Base-by-base conservation (phyloP, 2,888 invertebrate genomes). In the Drosophila multiciliata region DNA sequence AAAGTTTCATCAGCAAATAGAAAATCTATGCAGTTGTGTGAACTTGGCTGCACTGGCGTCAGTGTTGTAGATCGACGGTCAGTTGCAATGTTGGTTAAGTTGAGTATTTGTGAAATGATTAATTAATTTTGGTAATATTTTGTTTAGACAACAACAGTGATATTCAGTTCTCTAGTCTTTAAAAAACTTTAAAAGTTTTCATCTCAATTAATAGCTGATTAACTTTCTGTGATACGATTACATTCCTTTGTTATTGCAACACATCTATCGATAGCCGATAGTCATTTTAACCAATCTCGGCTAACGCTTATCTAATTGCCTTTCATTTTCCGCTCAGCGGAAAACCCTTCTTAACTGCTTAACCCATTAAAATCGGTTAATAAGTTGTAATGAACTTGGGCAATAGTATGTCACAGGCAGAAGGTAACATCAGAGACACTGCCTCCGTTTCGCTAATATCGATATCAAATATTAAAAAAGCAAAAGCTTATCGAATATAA, bases 221-320 rank as follows among this genome's bases (percentile, higher is more conserved):
- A 3, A 6, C 17, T 7, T 54, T 1, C 3, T 54, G 8, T 26
- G 26, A n/a, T 26, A 23, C 26, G 26, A 53, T 23, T 23, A 17
- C 23, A 23, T 35, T 17, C 8, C 9, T 4, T 52, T 58, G 35
- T 59, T 1, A 29, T 29, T 6, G 5, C 5, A 29, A 29, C 29
- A 29, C 29, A 29, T 29, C 5, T 29, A 5, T 17, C 1, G 9
- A 53, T 53, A 17, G 4, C 11, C 6, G 23, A 53, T 23, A 53
- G 53, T n/a, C 2, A 29, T 29, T 29, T 29, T 29, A 5, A 29
- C 5, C 5, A 29, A 29, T 29, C 5, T 29, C 53, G 53, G 48
- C 40, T 11, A 58, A 29, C 69, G 78, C 79, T 87, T 77, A 87
- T 87, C 83, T 87, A 85, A 85, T 83, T 85, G 81, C 83, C 77